phyloP scores from a whole-genome alignment of 1,140 invertebrate genomes.

The Phenacoccus solenopsis region DNA sequence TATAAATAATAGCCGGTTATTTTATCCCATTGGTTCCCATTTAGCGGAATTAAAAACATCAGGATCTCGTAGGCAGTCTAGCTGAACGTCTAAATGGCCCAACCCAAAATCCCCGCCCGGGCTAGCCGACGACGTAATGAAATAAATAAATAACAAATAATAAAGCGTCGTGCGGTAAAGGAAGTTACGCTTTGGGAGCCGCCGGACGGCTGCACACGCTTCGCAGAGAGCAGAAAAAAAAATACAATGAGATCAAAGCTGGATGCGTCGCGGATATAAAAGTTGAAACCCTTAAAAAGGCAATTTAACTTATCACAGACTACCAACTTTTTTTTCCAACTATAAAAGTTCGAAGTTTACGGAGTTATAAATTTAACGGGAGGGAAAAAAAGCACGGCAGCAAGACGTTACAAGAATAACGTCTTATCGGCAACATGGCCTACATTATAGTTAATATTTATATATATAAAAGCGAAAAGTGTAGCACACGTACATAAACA shows the following conservation, averaged over 20 bases:
- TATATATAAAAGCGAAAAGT: constrained; percentile 3
- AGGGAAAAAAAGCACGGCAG: not conserved
- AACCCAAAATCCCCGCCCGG: not conserved
- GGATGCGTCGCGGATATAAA: not conserved
- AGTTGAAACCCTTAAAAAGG: not conserved
- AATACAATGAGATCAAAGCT: not conserved
- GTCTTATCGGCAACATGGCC: not conserved
- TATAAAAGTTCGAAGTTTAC: not conserved
- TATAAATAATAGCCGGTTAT: not conserved
- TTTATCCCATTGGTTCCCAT: not conserved
- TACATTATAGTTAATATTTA: not conserved
- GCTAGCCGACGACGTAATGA: no score
- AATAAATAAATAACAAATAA: not conserved
- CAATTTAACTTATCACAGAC: constrained; percentile 1
- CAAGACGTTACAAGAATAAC: not conserved
- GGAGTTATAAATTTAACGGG: not conserved
- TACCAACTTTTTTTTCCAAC: not conserved
- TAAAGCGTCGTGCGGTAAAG: not conserved
- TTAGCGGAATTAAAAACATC: not conserved
- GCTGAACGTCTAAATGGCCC: not conserved
- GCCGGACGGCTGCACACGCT: no score
- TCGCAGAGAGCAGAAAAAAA: no score
- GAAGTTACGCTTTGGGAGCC: not conserved
- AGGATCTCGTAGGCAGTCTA: not conserved
- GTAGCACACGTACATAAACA: not conserved